Base-by-base conservation (phyloP, 1,140 invertebrate genomes). In the Nixonia krombeini region DNA sequence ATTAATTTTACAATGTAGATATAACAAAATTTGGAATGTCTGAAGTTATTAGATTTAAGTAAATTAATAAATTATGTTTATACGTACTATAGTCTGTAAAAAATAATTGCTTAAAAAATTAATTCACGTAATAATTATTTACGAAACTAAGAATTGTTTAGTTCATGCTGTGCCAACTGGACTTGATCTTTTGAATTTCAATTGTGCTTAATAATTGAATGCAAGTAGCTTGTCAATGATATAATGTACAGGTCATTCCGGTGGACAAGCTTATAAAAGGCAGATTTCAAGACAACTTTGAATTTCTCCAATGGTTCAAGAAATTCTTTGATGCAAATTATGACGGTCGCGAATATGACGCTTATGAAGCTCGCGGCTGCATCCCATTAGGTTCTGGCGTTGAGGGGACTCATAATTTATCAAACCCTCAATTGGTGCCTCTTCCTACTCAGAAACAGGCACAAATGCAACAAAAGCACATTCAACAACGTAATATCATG, bases 241-340 rank as follows among this genome's bases (percentile, higher is more conserved):
- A 15, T 47, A 33, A 26, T 56, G 52, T 86, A 63, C 87, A 98
- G 96, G 94, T 97, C 79, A 96, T 99, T 86, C 95, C 96, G 63
- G 95, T 99, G 83, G 96, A 99, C 86, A 96, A 94, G 87, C 90
- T 99, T 85, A 96, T 98, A 79, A 99, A 99, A 86, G 96, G 96
- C 73, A 91, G 95, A 78, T 99, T 99, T 87, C 95, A 97, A 91
- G 97, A 99, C 87, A 99, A 99, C 88, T 99, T 99, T 91, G 98
- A 99, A 87, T 99, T 99, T 88, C 91, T 99, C 63, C 98, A 99
- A 89, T 99, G 98, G 98, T 99, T 99, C 88, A 99, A 99, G 89
- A 98, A 98, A 82, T 99, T 99, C 87, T 99, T 99, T 87, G 97
- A 99, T 89, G 96, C 97, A 40, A 99, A 99, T 88, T 99, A 98